Percentiles rank a stretch among this genome's conserved stretches.
These are phyloP conservation scores for Malthinus seriepunctatus DNA, from an alignment of 2,888 invertebrate species.

Conservation along the genomic window DNA sequence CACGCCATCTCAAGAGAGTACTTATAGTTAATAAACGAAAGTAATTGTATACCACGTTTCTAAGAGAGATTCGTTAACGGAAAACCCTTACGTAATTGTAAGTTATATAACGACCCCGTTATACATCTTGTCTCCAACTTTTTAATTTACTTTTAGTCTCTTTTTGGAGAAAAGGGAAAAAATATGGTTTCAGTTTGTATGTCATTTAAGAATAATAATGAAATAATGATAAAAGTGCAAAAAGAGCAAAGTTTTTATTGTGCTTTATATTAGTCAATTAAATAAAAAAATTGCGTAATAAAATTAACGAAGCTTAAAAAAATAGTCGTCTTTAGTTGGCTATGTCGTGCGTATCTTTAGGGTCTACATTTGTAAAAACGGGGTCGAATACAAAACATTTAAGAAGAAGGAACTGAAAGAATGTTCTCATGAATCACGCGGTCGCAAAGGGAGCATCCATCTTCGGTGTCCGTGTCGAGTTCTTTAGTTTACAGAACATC, in stretches of 20 bases:
- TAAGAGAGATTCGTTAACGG: slow-evolving; percentile 13
- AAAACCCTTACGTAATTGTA: too few relatives aligned
- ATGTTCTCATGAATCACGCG: slow-evolving; percentile 35
- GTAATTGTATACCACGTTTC: slow-evolving; percentile 19
- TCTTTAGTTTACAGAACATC: slow-evolving; percentile 24
- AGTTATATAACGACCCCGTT: too few relatives aligned
- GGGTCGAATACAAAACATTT: slow-evolving; percentile 25
- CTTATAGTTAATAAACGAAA: slow-evolving; percentile 22
- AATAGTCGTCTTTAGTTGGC: slow-evolving; percentile 9
- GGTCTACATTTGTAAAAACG: slow-evolving; percentile 26
- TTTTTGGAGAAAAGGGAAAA: not conserved
- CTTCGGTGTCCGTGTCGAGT: slow-evolving; percentile 26
- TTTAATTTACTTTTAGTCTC: too few relatives aligned
- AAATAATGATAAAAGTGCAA: not conserved
- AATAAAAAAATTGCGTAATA: slow-evolving; percentile 21
- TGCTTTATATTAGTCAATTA: slow-evolving; percentile 15
- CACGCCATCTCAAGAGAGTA: slow-evolving; percentile 11
- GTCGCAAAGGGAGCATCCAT: slow-evolving; percentile 34
- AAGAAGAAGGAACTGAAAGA: slow-evolving; percentile 26
- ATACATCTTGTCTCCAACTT: too few relatives aligned
- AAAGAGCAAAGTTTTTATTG: not conserved
- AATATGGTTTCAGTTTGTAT: not conserved
- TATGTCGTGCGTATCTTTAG: slow-evolving; percentile 19
- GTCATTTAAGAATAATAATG: not conserved
- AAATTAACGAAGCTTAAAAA: slow-evolving; percentile 16